Evolutionary conservation across 2,113 vertebrate species (phyloP).

Genomic region (pig (Sus scrofa)): T2T-Sscrofa CM000820.6:23880501-23881000

Average conservation of each 20-base stretch:
- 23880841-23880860: slow-evolving; percentile 4
- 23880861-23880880: background rate
- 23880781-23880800: background rate
- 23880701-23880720: background rate
- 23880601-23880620: background rate
- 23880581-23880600: background rate
- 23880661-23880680: background rate
- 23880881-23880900: background rate
- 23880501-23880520: background rate
- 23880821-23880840: background rate
- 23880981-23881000: background rate
- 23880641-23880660: background rate
- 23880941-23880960: background rate
- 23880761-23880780: background rate
- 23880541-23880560: background rate
- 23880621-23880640: background rate
- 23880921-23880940: background rate
- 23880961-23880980: background rate
- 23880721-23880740: background rate
- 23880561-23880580: background rate
- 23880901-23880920: background rate
- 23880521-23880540: background rate
- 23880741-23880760: background rate
- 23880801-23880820: background rate
- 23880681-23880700: background rate